Evolutionary conservation across 2,888 invertebrate genomes (phyloP), one percentile per base, ranked within the genome.

Genomic region (Strigamia crassipes): DNA sequence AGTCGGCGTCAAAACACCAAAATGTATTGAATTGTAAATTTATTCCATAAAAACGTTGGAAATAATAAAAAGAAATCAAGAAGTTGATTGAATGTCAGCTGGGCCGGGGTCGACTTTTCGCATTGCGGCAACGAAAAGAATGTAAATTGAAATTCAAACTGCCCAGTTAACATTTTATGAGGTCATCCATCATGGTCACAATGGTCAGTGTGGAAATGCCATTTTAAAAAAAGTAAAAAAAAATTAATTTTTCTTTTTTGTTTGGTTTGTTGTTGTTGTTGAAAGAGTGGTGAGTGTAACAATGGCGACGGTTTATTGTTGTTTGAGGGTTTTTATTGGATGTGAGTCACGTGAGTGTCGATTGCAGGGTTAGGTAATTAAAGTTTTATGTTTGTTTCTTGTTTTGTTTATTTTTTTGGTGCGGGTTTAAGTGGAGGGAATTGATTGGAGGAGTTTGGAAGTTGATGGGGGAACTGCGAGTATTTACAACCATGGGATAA

Each of bases 131-230:
- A 23, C 23, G 61, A 12, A 23, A 66, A 18, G 61, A 66, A 66
- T 66, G 6, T 66, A 66, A 66, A 66, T 66, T 66, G 61, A 66
- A 66, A 66, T 66, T 66, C 61, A 66, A 66, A 66, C 61, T 66
- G 61, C 61, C 61, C 61, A 66, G 61, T 66, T 66, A 66, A 66
- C 21, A 66, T n/a, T 66, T 66, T 66, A 66, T 23, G 61, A 66
- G 61, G 61, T 66, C 61, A 66, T 66, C 61, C 61, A 66, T 66
- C 61, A 66, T 23, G 61, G 18, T 23, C 21, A 66, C 61, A 66
- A 66, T 66, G 61, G 61, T 66, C 61, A 66, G 61, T 66, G 61
- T 66, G 61, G 61, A 66, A 66, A 66, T 66, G 5, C 21, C n/a
- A n/a, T n/a, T n/a, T n/a, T n/a, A n/a, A n/a, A n/a, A n/a, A n/a